Conservation (phyloP, 1,140 invertebrate genomes). For the Augochlora pura region DNA sequence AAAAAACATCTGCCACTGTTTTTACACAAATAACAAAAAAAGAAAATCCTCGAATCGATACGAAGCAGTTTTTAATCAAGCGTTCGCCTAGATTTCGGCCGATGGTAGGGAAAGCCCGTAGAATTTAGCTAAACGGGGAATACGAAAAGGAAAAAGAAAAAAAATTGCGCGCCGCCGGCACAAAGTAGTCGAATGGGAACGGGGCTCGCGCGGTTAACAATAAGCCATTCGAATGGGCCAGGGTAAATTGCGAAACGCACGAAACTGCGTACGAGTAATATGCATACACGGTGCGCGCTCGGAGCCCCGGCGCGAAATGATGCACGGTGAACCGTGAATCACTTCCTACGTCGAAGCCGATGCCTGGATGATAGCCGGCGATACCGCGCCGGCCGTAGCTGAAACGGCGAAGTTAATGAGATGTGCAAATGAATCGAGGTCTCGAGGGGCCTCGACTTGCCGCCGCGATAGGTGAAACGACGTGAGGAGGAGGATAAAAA, state of each 20-base stretch:
- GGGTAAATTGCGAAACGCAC: conserved; percentile 52
- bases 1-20: too few species aligned
- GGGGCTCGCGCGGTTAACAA: conserved; percentile 17
- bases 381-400: conserved; percentile 56
- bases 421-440: conserved; percentile 58
- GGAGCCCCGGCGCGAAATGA: conserved; percentile 57
- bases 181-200: background rate
- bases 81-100: background rate
- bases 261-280: conserved; percentile 41
- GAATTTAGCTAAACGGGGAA: background rate
- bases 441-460: conserved; percentile 32
- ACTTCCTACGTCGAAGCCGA: conserved; percentile 66
- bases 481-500: conserved; percentile 29
- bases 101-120: background rate
- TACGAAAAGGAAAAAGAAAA: too few species aligned
- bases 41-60: too few species aligned
- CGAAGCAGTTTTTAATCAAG: too few species aligned
- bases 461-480: conserved; percentile 42
- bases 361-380: conserved; percentile 61
- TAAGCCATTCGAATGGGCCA: conserved; percentile 1
- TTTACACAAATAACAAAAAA: too few species aligned
- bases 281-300: conserved; percentile 37
- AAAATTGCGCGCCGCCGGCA: too few species aligned
- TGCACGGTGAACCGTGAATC: conserved; percentile 67
- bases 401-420: conserved; percentile 65